Evolutionary conservation across 2,888 invertebrate genomes (phyloP), one percentile per base, ranked within the genome.

Genomic region (Agrenia bidenticulata): DNA sequence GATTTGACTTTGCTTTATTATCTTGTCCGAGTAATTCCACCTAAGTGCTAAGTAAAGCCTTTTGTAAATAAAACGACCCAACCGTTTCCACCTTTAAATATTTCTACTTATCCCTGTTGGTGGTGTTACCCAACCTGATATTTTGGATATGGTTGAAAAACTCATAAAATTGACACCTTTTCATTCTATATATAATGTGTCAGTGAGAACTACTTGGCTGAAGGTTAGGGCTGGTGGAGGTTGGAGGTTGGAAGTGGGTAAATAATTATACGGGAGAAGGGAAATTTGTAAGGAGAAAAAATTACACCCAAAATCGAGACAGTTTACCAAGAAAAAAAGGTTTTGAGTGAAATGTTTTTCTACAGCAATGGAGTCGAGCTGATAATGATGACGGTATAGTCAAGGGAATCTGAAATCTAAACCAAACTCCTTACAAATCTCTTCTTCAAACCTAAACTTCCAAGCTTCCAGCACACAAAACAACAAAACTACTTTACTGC

Each of bases 101-200:
- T 4, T 19, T 19, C 4, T 45, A 15, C 45, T 45, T 45, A 45
- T 45, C 45, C 45, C 45, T 15, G 45, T 45, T 45, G 19, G 45
- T 17, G 19, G 19, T 45, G 45, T 5, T 45, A 15, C 2, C 19
- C 45, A 17, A 45, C 19, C 45, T 45, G 19, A 19, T 17, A 45
- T 9, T 4, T 45, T 17, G 45, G 15, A 17, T 51, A 51, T 23
- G 19, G 51, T 51, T 51, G 51, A 57, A 27, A 19, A 39, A 15
- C 45, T 57, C 56, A 39, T 57, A 57, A 57, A 57, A 57, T 57
- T 57, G 56, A 57, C 56, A 57, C 56, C 56, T 57, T 57, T 57
- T 41, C 56, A 57, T 41, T 57, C 56, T 41, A 57, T 39, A 57
- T 39, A 57, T 39, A 39, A 57, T 37, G 56, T 39, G 56, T 57